phyloP scores from a whole-genome alignment of 2,797 vertebrate species.

The Carcharodon carcharias region DNA sequence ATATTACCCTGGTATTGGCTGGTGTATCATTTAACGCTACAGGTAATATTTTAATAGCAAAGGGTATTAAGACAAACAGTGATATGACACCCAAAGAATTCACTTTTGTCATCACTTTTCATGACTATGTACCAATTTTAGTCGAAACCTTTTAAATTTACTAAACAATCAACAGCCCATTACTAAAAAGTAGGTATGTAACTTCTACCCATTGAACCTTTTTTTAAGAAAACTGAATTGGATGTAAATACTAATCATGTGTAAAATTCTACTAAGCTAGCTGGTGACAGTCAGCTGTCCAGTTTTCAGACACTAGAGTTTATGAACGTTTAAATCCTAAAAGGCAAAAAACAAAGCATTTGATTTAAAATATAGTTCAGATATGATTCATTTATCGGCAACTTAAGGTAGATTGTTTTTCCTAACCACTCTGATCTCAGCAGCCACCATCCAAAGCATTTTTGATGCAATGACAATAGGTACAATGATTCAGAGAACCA shows the following conservation, averaged over 20 bases:
- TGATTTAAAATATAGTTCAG: not conserved
- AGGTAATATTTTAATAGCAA: conserved; percentile 17
- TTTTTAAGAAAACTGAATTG: not conserved
- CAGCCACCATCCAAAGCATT: not conserved
- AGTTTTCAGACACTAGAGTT: not conserved
- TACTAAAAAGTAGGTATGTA: not conserved
- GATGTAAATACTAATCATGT: not conserved
- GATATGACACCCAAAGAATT: conserved; percentile 13
- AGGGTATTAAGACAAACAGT: not conserved
- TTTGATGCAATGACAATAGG: not conserved
- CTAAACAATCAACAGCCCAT: not conserved
- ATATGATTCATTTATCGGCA: not conserved
- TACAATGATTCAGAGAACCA: not conserved
- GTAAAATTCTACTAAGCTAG: not conserved
- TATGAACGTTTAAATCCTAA: not conserved
- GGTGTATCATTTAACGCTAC: conserved; percentile 12
- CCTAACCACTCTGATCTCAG: not conserved
- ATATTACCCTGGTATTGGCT: not conserved
- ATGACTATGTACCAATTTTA: not conserved
- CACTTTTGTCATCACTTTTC: not conserved
- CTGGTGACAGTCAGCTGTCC: not conserved
- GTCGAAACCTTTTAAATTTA: too few relatives aligned
- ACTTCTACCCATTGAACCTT: not conserved
- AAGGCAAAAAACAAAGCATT: not conserved
- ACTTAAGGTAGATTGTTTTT: not conserved